These are phyloP conservation scores for Temnothorax nylanderi DNA, from an alignment of 1,140 invertebrate genomes.

Conservation along the genomic window DNA sequence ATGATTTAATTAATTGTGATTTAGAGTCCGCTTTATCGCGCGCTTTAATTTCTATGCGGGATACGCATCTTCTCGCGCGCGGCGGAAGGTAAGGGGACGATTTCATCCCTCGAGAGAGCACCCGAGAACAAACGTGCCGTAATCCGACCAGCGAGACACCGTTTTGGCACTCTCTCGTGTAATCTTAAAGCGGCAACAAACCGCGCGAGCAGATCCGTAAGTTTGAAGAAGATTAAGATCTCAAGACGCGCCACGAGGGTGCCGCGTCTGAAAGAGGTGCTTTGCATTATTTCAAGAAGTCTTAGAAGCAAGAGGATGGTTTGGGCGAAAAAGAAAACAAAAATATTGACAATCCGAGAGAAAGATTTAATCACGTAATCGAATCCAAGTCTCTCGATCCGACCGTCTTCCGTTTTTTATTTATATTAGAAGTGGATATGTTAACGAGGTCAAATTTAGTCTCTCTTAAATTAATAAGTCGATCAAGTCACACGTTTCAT, in stretches of 20 bases:
- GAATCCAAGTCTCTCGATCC: conserved; percentile 65
- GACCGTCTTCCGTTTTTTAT: conserved; percentile 56
- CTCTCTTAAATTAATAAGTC: conserved; percentile 18
- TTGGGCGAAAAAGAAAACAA: conserved; percentile 20
- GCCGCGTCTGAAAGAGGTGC: conserved; percentile 70
- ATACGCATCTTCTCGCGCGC: conserved; percentile 34
- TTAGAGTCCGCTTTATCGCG: conserved; percentile 56
- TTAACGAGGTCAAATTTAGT: conserved; percentile 59
- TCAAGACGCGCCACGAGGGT: conserved; percentile 58
- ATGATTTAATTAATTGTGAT: conserved; percentile 59
- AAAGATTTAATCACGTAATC: conserved; percentile 74
- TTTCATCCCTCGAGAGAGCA: conserved; percentile 24
- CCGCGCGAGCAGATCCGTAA: conserved; percentile 56
- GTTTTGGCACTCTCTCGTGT: conserved; percentile 51
- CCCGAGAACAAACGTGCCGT: conserved; percentile 43
- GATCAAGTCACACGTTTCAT: neutral
- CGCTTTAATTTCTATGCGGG: conserved; percentile 54
- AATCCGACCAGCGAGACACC: conserved; percentile 59
- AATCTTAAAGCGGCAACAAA: conserved; percentile 68
- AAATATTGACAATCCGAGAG: conserved; percentile 15
- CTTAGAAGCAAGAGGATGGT: conserved; percentile 31
- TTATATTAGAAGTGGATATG: conserved; percentile 11
- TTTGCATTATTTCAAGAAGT: conserved; percentile 76
- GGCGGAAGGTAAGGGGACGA: neutral
- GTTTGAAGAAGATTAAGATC: conserved; percentile 68